Conservation (phyloP, 2,888 invertebrate species). For the Tetramorium bicarinatum region DNA sequence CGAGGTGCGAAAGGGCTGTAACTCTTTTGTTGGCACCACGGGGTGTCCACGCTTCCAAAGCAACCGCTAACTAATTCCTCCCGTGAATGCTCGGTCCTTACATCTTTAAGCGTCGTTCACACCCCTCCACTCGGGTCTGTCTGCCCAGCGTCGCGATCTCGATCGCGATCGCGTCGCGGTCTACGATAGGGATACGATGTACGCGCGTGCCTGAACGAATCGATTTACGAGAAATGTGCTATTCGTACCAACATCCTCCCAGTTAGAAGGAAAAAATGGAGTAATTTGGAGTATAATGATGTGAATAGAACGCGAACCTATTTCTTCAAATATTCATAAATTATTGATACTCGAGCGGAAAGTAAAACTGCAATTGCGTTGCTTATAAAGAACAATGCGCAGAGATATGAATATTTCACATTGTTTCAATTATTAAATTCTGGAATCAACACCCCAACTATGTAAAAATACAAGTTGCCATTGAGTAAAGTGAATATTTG, state of each 20-base stretch:
- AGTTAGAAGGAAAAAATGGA: not conserved
- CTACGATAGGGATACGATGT: slow-evolving; percentile 25
- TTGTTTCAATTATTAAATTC: not conserved
- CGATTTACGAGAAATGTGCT: slow-evolving; percentile 43
- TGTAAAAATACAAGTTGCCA: too few species aligned
- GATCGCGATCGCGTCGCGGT: slow-evolving; percentile 33
- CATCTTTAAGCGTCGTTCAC: slow-evolving; percentile 61
- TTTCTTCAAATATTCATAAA: not conserved
- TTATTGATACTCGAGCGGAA: not conserved
- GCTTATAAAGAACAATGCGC: not conserved
- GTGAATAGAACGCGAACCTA: not conserved
- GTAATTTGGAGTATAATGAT: not conserved
- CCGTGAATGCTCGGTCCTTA: slow-evolving; percentile 72
- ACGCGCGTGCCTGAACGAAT: slow-evolving; percentile 22
- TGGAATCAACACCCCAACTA: too few species aligned
- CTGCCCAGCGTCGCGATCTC: slow-evolving; percentile 31
- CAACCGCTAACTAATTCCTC: slow-evolving; percentile 84
- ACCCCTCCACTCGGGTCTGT: slow-evolving; percentile 36
- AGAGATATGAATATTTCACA: not conserved
- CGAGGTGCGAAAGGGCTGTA: slow-evolving; percentile 85
- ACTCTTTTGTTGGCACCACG: slow-evolving; percentile 84
- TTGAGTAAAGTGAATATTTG: too few species aligned
- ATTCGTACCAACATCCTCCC: not conserved
- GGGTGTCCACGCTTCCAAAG: slow-evolving; percentile 82
- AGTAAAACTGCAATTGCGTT: too few species aligned